A percentile compares a stretch with the other conserved stretches of the same genome.
Conservation (phyloP, 2,888 invertebrate genomes). For the Helleia helle region DNA sequence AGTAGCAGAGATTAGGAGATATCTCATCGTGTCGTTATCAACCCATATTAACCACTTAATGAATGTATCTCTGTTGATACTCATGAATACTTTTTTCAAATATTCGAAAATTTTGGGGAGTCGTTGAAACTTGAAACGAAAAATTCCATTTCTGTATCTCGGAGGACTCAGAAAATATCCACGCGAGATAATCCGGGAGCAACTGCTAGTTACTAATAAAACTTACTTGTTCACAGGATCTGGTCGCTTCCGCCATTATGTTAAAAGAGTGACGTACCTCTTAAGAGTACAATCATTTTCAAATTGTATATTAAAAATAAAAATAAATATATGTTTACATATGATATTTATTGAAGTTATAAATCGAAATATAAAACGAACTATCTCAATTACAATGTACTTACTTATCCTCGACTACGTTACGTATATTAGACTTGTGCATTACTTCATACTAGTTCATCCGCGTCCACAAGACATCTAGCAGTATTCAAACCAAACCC, state of each 20-base stretch:
- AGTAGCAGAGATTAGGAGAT: too few species aligned
- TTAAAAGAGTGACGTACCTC: constrained; percentile 45
- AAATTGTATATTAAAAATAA: constrained; percentile 22
- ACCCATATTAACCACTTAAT: too few species aligned
- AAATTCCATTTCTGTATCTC: too few species aligned
- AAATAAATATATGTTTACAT: constrained; percentile 26
- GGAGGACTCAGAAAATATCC: too few species aligned
- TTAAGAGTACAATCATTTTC: background rate
- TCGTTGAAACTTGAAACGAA: too few species aligned
- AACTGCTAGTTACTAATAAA: background rate
- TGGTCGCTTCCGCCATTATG: constrained; percentile 49
- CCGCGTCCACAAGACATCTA: constrained; percentile 16
- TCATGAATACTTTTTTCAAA: too few species aligned
- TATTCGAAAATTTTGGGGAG: too few species aligned
- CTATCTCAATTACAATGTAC: constrained; percentile 25
- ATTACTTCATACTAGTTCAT: constrained; percentile 7
- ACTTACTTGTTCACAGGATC: constrained; percentile 39
- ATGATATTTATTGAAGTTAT: constrained; percentile 33
- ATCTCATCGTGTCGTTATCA: too few species aligned
- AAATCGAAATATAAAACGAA: constrained; percentile 37
- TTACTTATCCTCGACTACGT: constrained; percentile 16
- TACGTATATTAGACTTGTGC: constrained; percentile 25
- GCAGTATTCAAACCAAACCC: constrained; percentile 16
- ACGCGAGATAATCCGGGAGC: too few species aligned
- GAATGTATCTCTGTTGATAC: too few species aligned